phyloP scores from a whole-genome alignment of 2,113 vertebrate species.

The Parotia lawesii region DNA sequence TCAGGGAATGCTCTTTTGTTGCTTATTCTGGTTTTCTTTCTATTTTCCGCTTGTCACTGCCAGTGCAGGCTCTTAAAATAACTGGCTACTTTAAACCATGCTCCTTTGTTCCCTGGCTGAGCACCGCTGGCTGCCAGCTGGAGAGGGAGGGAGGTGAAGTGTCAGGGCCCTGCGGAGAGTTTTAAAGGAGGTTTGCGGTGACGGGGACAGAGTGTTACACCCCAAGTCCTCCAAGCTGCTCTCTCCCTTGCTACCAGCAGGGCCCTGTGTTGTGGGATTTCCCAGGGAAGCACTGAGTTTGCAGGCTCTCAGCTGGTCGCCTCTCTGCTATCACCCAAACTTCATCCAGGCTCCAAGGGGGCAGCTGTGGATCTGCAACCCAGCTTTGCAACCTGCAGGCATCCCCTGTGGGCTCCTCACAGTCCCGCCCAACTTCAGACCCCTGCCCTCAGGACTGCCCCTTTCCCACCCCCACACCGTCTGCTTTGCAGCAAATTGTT shows the following conservation, averaged over 20 bases:
- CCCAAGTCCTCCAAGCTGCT: accelerated
- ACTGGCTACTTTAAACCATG: background rate
- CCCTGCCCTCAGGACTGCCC: background rate
- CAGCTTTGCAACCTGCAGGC: background rate
- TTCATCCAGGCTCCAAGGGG: background rate
- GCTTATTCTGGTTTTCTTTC: constrained; percentile 38
- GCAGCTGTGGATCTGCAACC: accelerated
- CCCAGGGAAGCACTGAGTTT: background rate
- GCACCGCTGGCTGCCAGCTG: background rate
- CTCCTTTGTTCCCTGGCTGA: constrained; percentile 8
- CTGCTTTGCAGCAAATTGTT: background rate
- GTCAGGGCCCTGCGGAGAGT: background rate
- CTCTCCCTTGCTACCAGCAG: background rate
- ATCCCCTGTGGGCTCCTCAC: background rate
- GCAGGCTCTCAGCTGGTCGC: background rate
- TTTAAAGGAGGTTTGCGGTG: background rate
- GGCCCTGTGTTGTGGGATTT: background rate
- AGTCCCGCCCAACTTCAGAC: accelerated
- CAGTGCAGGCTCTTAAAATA: constrained; percentile 50
- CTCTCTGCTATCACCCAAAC: background rate
- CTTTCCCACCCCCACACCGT: background rate
- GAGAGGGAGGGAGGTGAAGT: constrained; percentile 1
- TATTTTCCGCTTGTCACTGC: constrained; percentile 29
- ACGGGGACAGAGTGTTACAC: background rate
- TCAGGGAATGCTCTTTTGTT: background rate